Base-by-base conservation (phyloP, 2,888 invertebrate genomes). In the Drosophila hamatofila region DNA sequence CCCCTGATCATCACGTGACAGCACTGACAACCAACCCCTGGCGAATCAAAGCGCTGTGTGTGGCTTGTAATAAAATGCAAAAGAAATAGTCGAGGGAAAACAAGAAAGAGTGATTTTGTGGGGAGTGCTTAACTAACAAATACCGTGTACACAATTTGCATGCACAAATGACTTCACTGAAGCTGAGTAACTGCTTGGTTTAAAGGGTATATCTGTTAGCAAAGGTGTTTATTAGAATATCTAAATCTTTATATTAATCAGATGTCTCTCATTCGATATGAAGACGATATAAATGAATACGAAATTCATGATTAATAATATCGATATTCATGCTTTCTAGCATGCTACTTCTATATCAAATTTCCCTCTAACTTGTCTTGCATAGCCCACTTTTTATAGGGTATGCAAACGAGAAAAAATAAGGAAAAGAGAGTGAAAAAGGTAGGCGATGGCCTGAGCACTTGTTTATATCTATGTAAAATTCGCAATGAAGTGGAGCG, bases 401-500 rank as follows among this genome's bases (percentile, higher is more conserved):
- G 56, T 56, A 56, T 30, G 21, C 14, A 14, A 48, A 27, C 27
- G 8, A 4, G 18, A 46, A 51, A 75, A 63, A 62, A 48, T 7
- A 12, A 37, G 37, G 61, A 57, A 41, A 12, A 44, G 56, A 21
- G 42, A 67, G 55, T 41, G 60, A 58, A 75, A 88, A 89, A 85
- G 90, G 90, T 89, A 82, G 70, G 66, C 84, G 66, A 70, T 72
- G 89, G 77, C 88, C 75, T 65, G 72, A 77, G 72, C 80, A 89
- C 84, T 84, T 84, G 84, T 89, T 84, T 89, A 89, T 84, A 82
- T 82, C 84, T 75, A 75, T 88, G 83, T 75, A 88, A 81, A 85
- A 82, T 85, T 85, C 88, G 80, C 76, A 78, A 74, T 81, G 78
- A 82, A 81, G 78, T 83, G 68, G 51, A 78, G 64, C 64, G 72